Evolutionary conservation across 2,113 vertebrate genomes (phyloP).

Genomic region (Pseudorasbora parva): DNA sequence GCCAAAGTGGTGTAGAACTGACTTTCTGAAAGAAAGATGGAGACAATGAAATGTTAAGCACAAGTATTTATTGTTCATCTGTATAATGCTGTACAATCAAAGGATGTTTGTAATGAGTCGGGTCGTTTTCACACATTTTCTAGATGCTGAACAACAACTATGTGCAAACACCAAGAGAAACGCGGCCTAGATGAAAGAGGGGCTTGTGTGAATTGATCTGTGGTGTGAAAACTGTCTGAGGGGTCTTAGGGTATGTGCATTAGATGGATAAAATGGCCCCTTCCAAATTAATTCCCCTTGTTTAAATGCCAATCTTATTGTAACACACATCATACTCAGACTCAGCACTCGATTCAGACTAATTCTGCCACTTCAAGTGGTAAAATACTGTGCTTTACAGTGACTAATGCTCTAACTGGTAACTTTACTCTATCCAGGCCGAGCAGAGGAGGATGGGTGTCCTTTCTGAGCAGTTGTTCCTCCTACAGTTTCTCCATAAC

Average conservation of each 20-base stretch:
- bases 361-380: neutral
- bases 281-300: neutral
- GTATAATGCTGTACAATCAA: slow-evolving; percentile 7
- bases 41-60: neutral
- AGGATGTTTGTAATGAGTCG: neutral
- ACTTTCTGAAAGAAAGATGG: neutral
- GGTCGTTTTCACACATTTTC: slow-evolving; percentile 1
- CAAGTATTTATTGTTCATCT: neutral
- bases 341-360: neutral
- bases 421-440: neutral
- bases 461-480: neutral
- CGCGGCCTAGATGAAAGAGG: neutral
- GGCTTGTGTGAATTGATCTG: neutral
- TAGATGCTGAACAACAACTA: neutral
- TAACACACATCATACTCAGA: neutral
- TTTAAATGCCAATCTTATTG: neutral
- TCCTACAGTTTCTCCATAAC: neutral
- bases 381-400: neutral
- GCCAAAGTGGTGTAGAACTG: neutral
- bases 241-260: slow-evolving; percentile 4
- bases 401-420: neutral
- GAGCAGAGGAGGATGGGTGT: neutral
- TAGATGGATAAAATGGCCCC: neutral
- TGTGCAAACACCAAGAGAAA: neutral
- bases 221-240: slow-evolving; percentile 1